phyloP scores from a whole-genome alignment of 2,888 invertebrate species.

The Sarcophaga rosellei region DNA sequence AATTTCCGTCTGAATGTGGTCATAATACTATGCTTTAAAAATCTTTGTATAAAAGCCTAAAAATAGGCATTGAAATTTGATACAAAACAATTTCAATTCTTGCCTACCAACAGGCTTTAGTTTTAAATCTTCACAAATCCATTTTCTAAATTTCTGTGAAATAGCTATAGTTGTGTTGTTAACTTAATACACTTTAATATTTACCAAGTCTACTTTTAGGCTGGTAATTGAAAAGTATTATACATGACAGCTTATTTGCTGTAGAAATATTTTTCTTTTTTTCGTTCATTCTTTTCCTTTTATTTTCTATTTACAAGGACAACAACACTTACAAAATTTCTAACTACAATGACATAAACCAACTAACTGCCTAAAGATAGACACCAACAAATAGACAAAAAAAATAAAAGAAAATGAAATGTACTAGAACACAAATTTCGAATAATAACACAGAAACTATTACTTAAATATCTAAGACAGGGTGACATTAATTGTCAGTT shows the following conservation, averaged over 20 bases:
- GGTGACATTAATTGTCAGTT: slow-evolving; percentile 54
- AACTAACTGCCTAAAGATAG: slow-evolving; percentile 36
- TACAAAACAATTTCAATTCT: no score
- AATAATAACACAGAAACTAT: slow-evolving; percentile 9
- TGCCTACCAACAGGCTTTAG: no score
- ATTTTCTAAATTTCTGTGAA: no score
- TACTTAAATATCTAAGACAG: slow-evolving; percentile 20
- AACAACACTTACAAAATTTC: slow-evolving; percentile 28
- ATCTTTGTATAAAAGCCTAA: no score
- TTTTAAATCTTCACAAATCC: no score
- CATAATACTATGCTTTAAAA: no score
- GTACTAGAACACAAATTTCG: background rate
- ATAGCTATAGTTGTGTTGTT: no score
- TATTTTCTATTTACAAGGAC: slow-evolving; percentile 11
- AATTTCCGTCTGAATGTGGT: no score
- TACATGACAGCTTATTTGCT: slow-evolving; percentile 55
- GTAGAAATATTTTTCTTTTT: background rate
- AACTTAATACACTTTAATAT: background rate
- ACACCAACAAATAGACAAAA: background rate
- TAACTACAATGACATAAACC: slow-evolving; percentile 22
- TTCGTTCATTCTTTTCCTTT: background rate
- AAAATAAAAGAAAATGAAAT: background rate
- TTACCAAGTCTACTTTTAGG: slow-evolving; percentile 43
- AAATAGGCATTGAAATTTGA: no score
- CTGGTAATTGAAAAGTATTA: slow-evolving; percentile 52